Evolutionary conservation across 2,113 vertebrate species (phyloP).

Genomic region (Boulengeromyrus knoepffleri): DNA sequence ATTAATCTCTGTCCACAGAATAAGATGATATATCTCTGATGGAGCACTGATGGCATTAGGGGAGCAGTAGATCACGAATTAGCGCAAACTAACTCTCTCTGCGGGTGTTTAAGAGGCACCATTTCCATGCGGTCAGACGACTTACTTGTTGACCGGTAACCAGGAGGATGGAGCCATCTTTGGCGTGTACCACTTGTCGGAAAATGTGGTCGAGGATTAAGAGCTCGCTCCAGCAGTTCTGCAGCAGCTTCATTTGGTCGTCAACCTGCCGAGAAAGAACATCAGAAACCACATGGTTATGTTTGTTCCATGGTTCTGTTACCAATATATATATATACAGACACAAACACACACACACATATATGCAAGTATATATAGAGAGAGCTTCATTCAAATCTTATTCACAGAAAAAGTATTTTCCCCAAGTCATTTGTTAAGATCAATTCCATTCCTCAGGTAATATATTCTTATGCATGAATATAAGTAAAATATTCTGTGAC

Average conservation of each 20-base stretch:
- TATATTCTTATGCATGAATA: neutral
- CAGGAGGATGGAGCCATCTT: conserved; percentile 90
- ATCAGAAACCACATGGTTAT: neutral
- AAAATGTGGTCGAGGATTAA: conserved; percentile 96
- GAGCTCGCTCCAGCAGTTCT: conserved; percentile 98
- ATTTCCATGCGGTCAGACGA: conserved; percentile 13
- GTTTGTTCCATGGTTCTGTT: neutral
- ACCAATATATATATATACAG: neutral
- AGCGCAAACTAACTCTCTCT: conserved; percentile 34
- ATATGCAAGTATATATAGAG: neutral
- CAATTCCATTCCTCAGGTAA: neutral
- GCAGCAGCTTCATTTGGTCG: conserved; percentile 98
- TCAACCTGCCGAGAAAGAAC: conserved; percentile 71
- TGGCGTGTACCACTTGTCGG: conserved; percentile 90
- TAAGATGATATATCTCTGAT: conserved; percentile 56
- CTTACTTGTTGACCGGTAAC: conserved; percentile 97
- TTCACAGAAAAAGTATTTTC: neutral
- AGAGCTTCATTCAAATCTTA: neutral
- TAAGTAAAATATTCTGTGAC: neutral
- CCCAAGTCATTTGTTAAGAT: neutral
- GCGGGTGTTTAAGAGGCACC: conserved; percentile 26
- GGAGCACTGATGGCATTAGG: conserved; percentile 34
- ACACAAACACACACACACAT: neutral
- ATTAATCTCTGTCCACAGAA: conserved; percentile 43
- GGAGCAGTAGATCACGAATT: conserved; percentile 46